Base-by-base conservation (phyloP, 2,888 invertebrate genomes). In the Noctuana brunneofusca region DNA sequence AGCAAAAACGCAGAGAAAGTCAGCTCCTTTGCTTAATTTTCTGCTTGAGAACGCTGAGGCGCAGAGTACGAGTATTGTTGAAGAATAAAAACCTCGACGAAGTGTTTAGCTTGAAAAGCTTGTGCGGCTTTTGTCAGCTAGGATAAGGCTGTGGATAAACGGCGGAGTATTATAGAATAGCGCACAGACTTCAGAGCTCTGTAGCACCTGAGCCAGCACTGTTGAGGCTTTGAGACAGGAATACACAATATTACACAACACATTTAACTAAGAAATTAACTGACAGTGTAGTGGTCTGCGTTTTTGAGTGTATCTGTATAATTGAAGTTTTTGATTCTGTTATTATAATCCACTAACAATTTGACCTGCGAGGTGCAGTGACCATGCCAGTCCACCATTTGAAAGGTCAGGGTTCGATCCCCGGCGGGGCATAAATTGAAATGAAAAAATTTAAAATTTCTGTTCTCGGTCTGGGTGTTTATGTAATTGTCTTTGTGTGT, bases 1-100 rank as follows among this genome's bases (percentile, higher is more conserved):
- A 30, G 27, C 43, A 41, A 43, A 41, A 55, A 18, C 27, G 24
- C 27, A 16, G 30, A 38, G 32, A 50, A 48, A 14, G 58, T 50
- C 58, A 58, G 27, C 50, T 22, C 11, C 24, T 58, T 58, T 41
- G 27, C 41, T 50, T 49, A 58, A 58, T 58, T 58, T 50, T 58
- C 58, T 50, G 18, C 58, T 58, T 24, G 58, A 58, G 38, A 50
- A 50, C 24, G 38, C 27, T 50, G 18, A 50, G 41, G 50, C 41
- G 49, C 49, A 16, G 16, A 38, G 38, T 38, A 50, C 32, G n/a
- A n/a, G 18, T 46, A 24, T 49, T 48, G 49, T 38, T n/a, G 49
- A 27, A 50, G 27, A 41, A 58, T 58, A 58, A 50, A 58, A 38
- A 50, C 49, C 24, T 50, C 49, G 22, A 57, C 48, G 58, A 12